These are phyloP conservation scores for Scaptomyza cyrtandrae DNA, from an alignment of 2,888 invertebrate species.

Conservation along the genomic window DNA sequence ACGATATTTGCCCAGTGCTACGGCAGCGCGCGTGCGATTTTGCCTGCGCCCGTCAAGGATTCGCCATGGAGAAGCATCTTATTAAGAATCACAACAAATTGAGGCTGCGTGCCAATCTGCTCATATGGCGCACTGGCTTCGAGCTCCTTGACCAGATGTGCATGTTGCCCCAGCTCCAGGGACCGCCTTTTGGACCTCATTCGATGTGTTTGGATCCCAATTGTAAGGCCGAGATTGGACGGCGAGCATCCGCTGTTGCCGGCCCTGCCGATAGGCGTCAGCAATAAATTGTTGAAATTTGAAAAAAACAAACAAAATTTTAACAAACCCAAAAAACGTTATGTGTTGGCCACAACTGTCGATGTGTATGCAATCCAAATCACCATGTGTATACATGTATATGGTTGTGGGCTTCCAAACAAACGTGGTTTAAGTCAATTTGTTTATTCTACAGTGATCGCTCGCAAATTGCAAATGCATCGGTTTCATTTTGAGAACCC, in stretches of 20 bases:
- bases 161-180: constrained; percentile 54
- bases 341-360: background rate
- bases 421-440: background rate
- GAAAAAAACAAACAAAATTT: background rate
- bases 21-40: constrained; percentile 87
- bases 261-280: constrained; percentile 29
- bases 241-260: constrained; percentile 52
- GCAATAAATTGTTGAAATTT: constrained; percentile 12
- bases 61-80: constrained; percentile 81
- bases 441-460: background rate
- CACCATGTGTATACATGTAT: background rate
- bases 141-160: constrained; percentile 78
- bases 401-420: background rate
- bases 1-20: constrained; percentile 91
- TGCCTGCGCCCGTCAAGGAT: constrained; percentile 88
- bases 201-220: constrained; percentile 19
- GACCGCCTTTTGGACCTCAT: constrained; percentile 6
- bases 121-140: constrained; percentile 82
- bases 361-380: background rate
- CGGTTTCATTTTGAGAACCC: background rate
- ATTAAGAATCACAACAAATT: constrained; percentile 77
- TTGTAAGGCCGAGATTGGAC: constrained; percentile 46
- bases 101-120: constrained; percentile 70
- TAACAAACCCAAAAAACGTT: background rate
- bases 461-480: background rate